Percentiles rank a stretch among this genome's conserved stretches.
These are phyloP conservation scores for Schlechtendalia chinensis DNA, from an alignment of 1,140 invertebrate species.

Conservation along the genomic window DNA sequence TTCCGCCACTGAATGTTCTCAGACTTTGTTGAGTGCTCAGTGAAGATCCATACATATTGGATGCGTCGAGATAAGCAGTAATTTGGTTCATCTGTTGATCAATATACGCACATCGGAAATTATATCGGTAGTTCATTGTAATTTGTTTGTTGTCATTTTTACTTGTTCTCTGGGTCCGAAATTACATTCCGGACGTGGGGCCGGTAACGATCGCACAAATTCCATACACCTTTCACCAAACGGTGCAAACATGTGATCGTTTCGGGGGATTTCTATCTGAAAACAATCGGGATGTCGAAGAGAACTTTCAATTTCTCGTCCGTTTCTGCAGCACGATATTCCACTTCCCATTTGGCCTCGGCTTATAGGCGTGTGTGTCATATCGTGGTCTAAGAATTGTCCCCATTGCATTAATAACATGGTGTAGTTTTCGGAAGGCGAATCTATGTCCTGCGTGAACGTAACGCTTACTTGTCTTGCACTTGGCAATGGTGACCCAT, in stretches of 20 bases:
- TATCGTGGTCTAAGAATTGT: constrained; percentile 62
- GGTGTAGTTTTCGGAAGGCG: constrained; percentile 55
- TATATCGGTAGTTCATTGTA: too few relatives aligned
- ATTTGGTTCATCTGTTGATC: constrained; percentile 66
- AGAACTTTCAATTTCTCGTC: constrained; percentile 56
- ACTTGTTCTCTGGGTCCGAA: constrained; percentile 61
- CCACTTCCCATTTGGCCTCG: constrained; percentile 55
- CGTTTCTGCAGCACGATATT: constrained; percentile 56
- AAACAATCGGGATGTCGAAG: constrained; percentile 63
- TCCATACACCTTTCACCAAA: constrained; percentile 59
- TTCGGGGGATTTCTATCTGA: constrained; percentile 62
- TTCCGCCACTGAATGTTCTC: constrained; percentile 62
- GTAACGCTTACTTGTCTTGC: constrained; percentile 59
- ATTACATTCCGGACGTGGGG: constrained; percentile 60
- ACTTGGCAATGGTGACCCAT: constrained; percentile 59
- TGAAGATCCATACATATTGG: constrained; percentile 70
- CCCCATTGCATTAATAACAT: constrained; percentile 62
- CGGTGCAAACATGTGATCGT: constrained; percentile 57
- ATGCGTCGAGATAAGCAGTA: constrained; percentile 70
- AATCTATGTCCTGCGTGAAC: constrained; percentile 58
- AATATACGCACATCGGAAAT: background rate
- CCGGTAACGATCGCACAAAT: constrained; percentile 60
- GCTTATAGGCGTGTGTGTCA: constrained; percentile 61
- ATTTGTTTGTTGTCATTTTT: constrained; percentile 49
- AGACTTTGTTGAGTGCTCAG: constrained; percentile 60